Base-by-base conservation (phyloP, 2,888 invertebrate species). In the Melieria crassipennis region DNA sequence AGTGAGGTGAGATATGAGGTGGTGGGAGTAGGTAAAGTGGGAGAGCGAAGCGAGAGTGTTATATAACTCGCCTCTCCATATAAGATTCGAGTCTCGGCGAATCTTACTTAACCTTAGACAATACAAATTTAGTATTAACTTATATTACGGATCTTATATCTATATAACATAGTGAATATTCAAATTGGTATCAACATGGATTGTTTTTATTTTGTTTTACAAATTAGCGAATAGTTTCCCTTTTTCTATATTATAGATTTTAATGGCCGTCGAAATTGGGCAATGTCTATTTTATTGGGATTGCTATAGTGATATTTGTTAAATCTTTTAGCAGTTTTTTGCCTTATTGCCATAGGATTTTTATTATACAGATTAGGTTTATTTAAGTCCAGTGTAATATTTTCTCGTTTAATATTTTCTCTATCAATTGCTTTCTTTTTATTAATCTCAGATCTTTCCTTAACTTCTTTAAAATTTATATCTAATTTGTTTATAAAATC, bases 231-330 rank as follows among this genome's bases (percentile, higher is more conserved):
- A 10, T 11, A 11, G 7, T 11, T 50, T 50, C 11, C 7, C 9
- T 11, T 50, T 50, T 7, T 50, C 11, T 50, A 50, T 1, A 50
- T 50, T 50, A 50, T 50, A 10, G 16, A 66, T 57, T 66, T 66
- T 30, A 10, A 47, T 16, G 46, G 58, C 58, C 57, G 57, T 58
- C 47, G 46, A 47, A 66, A 10, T 45, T 61, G 61, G 5, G 45
- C 45, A 43, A 61, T 46, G 11, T 61, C 61, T 13, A 61, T 46
- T 57, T 61, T 69, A 57, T 69, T 69, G 5, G 68, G 61, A 55
- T 69, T 69, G 30, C 61, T 62, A 52, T 7, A 52, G 47, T 61
- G 50, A 62, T 69, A 62, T 69, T 4, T 16, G 16, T 16, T 16
- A 16, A 16, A 16, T 16, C 16, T 16, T 16, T 16, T 16, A 16